Percentiles rank a stretch among this genome's conserved stretches.
Conservation (phyloP, 2,888 invertebrate genomes). For the Nemoura dubitans region DNA sequence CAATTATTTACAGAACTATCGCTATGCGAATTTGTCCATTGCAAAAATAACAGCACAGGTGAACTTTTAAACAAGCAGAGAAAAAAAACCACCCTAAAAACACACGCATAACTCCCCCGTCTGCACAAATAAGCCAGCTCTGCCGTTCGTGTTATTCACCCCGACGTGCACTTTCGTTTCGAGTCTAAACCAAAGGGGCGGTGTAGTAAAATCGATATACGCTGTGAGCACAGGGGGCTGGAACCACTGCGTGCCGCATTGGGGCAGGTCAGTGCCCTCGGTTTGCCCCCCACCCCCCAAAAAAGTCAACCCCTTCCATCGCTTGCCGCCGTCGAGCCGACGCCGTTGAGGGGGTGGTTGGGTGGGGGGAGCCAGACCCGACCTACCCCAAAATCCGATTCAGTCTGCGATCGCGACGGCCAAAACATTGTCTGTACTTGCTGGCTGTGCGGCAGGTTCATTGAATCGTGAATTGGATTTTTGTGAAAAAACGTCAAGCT, state of each 20-base stretch:
- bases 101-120: neutral
- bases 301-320: neutral
- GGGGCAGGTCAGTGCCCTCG: slow-evolving; percentile 35
- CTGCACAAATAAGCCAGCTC: no score
- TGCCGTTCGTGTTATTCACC: neutral
- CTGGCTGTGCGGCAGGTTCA: no score
- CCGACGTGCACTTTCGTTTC: slow-evolving; percentile 38
- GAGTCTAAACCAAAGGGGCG: neutral
- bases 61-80: no score
- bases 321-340: neutral
- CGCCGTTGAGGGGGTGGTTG: no score
- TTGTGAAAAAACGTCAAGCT: no score
- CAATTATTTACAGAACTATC: no score
- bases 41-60: no score
- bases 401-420: neutral
- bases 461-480: no score
- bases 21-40: no score
- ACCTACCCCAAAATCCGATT: slow-evolving; percentile 37
- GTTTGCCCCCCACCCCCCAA: slow-evolving; percentile 20
- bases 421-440: neutral
- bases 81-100: no score
- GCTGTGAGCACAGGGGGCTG: slow-evolving; percentile 19
- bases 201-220: slow-evolving; percentile 39
- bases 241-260: slow-evolving; percentile 40
- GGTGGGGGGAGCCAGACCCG: neutral